A percentile compares a stretch with the other conserved stretches of the same genome.
phyloP scores from a whole-genome alignment of 1,140 invertebrate genomes.

The Sesamia nonagrioides region DNA sequence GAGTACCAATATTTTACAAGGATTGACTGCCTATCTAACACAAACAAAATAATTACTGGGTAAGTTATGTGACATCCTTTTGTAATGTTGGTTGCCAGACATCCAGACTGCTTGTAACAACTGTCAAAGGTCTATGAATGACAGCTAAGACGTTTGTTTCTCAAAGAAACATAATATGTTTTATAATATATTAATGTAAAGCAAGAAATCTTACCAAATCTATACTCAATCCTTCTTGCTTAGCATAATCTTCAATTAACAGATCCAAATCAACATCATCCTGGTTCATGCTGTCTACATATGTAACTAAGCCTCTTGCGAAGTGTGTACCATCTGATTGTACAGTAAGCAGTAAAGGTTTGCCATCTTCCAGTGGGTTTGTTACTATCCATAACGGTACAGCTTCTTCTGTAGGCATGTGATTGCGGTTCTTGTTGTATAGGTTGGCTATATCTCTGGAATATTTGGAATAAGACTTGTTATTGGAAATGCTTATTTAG shows the following conservation, averaged over 20 bases:
- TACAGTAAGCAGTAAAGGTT: constrained; percentile 73
- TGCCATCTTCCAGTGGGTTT: constrained; percentile 68
- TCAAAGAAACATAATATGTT: no score
- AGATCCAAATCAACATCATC: constrained; percentile 76
- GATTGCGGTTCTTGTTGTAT: constrained; percentile 70
- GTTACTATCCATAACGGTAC: constrained; percentile 82
- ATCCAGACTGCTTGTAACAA: no score
- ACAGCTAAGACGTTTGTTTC: no score
- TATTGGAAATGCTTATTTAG: not conserved
- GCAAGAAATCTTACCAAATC: constrained; percentile 64
- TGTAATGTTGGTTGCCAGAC: no score
- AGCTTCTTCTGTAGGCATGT: constrained; percentile 64
- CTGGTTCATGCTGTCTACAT: constrained; percentile 65
- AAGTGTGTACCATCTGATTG: constrained; percentile 79
- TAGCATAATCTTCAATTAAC: constrained; percentile 69
- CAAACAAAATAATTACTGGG: no score
- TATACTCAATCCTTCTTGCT: constrained; percentile 61
- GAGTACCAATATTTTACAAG: no score
- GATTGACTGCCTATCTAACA: no score
- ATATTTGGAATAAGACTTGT: constrained; percentile 34
- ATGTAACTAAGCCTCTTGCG: constrained; percentile 78
- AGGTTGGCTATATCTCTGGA: constrained; percentile 80
- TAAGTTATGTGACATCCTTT: no score
- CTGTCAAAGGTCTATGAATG: no score
- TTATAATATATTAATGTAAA: not conserved